Base-by-base conservation (phyloP, 37 sponge, comb jelly and placozoan genomes). In the Aplysina aerophoba region DNA sequence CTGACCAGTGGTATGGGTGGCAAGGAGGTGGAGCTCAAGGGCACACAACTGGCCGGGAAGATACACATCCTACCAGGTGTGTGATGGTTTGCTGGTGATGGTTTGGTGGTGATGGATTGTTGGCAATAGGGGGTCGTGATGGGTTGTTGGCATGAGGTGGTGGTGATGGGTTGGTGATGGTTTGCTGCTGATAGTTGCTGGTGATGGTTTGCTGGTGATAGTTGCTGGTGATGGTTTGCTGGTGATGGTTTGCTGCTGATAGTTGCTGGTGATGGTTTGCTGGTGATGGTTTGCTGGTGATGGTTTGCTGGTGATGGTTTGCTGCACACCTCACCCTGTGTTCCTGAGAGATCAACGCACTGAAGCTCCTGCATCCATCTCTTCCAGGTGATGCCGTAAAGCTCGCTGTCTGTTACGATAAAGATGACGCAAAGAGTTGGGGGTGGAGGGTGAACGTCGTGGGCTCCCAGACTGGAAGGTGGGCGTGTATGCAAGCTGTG, bases 401-500 rank as follows among this genome's bases (percentile, higher is more conserved):
- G 65, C 87, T 90, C 60, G 83, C 87, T 31, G 88, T 93, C 55
- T 59, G 39, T 22, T 59, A 79, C 31, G 54, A 80, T 19, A 1
- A n/a, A 0, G 81, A 53, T 11, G 37, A 55, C 15, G 22, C 85
- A 25, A 84, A 84, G 22, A 36, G 78, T 56, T 57, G 82, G 34
- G 61, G 21, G 19, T 93, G 87, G 65, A 79, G 33, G 27, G 65
- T 93, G 61, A 83, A 59, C 15, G 82, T 93, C 17, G 80, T 58
- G 11, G 94, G 94, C 20, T 85, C 80, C 12, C 91, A 90, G 79
- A 77, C 36, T 27, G 91, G 94, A 82, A 90, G 94, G 91, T 92
- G 39, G 21, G 80, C n/a, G n/a, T n/a, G n/a, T n/a, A 57, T 25
- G 11, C 22, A 13, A 62, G 14, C 36, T 20, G 27, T 68, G 28